These are phyloP conservation scores for Morone chrysops DNA, from an alignment of 2,113 vertebrate species.

Conservation along the genomic window DNA sequence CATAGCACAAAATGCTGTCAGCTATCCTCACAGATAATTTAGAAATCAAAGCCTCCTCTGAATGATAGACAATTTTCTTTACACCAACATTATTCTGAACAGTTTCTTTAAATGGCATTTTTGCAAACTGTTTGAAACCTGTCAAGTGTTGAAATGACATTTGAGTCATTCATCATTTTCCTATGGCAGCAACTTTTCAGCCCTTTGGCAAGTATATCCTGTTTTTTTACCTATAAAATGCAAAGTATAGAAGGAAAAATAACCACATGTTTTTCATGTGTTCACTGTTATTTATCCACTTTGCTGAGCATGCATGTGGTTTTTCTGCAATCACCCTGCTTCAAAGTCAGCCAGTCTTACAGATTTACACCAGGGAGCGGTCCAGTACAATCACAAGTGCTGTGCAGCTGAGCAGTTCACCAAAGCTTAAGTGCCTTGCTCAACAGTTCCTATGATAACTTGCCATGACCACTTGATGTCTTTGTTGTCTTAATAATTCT, in stretches of 20 bases:
- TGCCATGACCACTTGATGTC: background rate
- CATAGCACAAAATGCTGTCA: background rate
- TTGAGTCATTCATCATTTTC: slow-evolving; percentile 41
- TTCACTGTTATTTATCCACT: slow-evolving; percentile 37
- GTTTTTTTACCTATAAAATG: slow-evolving; percentile 33
- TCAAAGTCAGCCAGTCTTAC: slow-evolving; percentile 29
- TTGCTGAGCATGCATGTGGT: slow-evolving; percentile 40
- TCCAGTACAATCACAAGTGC: background rate
- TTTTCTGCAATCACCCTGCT: slow-evolving; percentile 8
- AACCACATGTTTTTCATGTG: slow-evolving; percentile 1
- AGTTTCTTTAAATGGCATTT: slow-evolving; percentile 32
- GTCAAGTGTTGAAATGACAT: slow-evolving; percentile 40
- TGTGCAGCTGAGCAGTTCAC: slow-evolving; percentile 4
- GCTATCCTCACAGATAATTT: background rate
- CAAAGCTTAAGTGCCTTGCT: slow-evolving; percentile 9
- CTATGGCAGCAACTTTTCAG: slow-evolving; percentile 45
- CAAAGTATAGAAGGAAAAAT: slow-evolving; percentile 15
- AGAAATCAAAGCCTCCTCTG: slow-evolving; percentile 28
- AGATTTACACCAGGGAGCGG: slow-evolving; percentile 12
- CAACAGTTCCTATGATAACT: slow-evolving; percentile 6
- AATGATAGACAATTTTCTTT: slow-evolving; percentile 13
- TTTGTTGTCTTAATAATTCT: background rate
- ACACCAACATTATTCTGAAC: slow-evolving; percentile 9
- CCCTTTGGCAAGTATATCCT: slow-evolving; percentile 30
- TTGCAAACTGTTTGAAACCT: slow-evolving; percentile 47